These are phyloP conservation scores for Lepidurus arcticus DNA, from an alignment of 1,140 invertebrate species.

Conservation along the genomic window DNA sequence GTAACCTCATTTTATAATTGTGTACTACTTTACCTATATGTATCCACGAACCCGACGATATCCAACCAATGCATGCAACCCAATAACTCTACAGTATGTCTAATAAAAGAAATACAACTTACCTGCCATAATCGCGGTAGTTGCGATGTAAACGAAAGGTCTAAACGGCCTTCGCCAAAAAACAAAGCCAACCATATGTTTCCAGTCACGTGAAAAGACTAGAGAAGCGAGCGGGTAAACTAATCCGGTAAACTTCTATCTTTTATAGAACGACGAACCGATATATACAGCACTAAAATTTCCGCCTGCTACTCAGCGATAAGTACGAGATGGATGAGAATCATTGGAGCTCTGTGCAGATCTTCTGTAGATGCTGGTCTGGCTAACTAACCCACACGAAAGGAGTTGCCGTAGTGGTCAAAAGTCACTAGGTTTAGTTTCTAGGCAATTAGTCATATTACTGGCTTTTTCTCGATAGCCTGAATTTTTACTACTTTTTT, in stretches of 20 bases:
- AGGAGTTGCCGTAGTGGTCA: background rate
- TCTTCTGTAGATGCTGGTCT: background rate
- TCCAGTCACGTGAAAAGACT: background rate
- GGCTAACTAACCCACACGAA: background rate
- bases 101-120: background rate
- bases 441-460: background rate
- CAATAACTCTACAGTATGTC: background rate
- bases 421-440: slow-evolving; percentile 9
- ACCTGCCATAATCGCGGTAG: background rate
- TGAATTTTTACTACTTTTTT: background rate
- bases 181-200: background rate
- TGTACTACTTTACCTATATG: too few relatives aligned
- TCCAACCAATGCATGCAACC: too few relatives aligned
- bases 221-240: background rate
- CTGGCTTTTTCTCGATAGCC: slow-evolving; percentile 7
- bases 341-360: background rate
- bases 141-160: background rate
- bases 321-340: background rate
- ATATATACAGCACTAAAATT: background rate
- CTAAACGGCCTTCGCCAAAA: background rate
- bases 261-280: background rate
- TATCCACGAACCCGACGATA: too few relatives aligned
- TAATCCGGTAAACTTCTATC: background rate
- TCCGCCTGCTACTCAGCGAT: background rate
- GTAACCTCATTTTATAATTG: too few relatives aligned